These are phyloP conservation scores for Hirudo medicinalis DNA, from an alignment of 1,140 invertebrate species.

Conservation along the genomic window DNA sequence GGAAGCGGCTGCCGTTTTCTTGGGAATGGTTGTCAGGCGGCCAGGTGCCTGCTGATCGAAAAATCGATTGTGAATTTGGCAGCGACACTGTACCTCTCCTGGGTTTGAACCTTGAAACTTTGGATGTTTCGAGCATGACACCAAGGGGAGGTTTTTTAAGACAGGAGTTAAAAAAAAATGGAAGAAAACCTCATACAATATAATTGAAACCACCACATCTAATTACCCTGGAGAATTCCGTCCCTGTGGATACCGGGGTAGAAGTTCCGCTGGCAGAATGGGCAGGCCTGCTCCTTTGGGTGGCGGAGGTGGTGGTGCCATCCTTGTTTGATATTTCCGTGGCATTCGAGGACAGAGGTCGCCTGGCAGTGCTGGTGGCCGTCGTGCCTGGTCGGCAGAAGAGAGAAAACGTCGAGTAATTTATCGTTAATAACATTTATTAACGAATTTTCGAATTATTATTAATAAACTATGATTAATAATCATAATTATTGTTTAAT, in stretches of 20 bases:
- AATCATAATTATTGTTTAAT: too few relatives aligned
- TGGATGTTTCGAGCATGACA: too few relatives aligned
- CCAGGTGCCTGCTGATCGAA: background rate
- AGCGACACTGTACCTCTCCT: too few relatives aligned
- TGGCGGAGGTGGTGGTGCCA: background rate
- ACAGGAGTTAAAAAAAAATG: too few relatives aligned
- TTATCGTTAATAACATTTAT: too few relatives aligned
- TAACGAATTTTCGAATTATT: too few relatives aligned
- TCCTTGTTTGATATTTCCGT: conserved; percentile 3
- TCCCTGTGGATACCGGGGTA: background rate
- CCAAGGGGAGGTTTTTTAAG: too few relatives aligned
- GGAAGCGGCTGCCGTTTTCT: background rate
- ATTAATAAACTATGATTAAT: too few relatives aligned
- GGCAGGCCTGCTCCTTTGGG: background rate
- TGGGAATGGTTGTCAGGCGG: conserved; percentile 8
- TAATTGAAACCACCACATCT: background rate
- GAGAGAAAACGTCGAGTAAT: too few relatives aligned
- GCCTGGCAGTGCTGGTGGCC: background rate
- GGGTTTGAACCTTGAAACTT: too few relatives aligned
- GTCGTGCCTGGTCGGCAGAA: too few relatives aligned
- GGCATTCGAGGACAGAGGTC: conserved; percentile 11
- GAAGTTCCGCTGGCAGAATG: background rate
- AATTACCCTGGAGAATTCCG: background rate
- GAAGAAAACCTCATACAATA: too few relatives aligned
- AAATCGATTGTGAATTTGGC: background rate